Base-by-base conservation (phyloP, 2,888 invertebrate species). In the Mythimna albipuncta region DNA sequence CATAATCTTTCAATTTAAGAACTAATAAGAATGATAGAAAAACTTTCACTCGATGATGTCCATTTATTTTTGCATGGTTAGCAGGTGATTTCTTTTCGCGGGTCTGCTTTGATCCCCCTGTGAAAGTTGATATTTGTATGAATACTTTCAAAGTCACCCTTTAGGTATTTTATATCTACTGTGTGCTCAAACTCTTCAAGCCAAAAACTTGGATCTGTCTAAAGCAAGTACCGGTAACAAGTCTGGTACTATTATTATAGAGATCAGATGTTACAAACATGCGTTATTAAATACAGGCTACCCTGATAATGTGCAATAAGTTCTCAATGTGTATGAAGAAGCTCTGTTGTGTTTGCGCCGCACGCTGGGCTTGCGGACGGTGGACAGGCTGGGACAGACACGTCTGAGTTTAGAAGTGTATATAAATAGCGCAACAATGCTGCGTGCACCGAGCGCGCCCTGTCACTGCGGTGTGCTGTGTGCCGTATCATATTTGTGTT, bases 371-470 rank as follows among this genome's bases (percentile, higher is more conserved):
- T 64, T 4, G 58, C 62, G 75, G 32, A 32, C 74, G 35, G 52
- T 47, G 75, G 79, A 70, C 81, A 68, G 67, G 69, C 59, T 73
- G 76, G 74, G 82, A 77, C 80, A 77, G 68, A 75, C 70, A 38
- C 71, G 83, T 64, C 82, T 82, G 77, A 75, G 83, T 84, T 84
- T 78, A 83, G 82, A 81, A 79, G 72, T 69, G 83, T 57, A 71
- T 89, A 90, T 89, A 76, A 88, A 89, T 90, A 89, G 89, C 84
- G 75, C 84, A 81, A 87, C 87, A 85, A 85, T 83, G 85, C 81
- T 84, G 83, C 85, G 84, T 83, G 85, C 87, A 75, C 68, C 77
- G 81, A 72, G 65, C 78, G 78, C 76, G 79, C 75, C 65, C 70
- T 77, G 69, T 61, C 83, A 47, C 57, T 72, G 85, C 79, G 77